Conservation (phyloP, 53 echinoderm and acorn worm species). For the Paelopatides confundens region DNA sequence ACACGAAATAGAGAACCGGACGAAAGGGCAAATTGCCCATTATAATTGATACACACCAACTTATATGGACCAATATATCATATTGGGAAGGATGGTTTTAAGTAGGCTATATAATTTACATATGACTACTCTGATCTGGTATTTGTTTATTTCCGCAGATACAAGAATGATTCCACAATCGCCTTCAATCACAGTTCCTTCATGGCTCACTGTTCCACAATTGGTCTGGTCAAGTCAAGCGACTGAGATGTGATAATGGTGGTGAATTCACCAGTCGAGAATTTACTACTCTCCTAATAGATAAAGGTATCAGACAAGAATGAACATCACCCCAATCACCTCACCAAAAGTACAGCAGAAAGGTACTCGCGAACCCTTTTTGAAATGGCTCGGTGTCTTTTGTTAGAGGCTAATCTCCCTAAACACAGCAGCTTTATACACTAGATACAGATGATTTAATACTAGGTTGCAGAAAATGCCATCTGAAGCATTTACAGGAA, state of each 20-base stretch:
- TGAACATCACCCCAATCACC: constrained; percentile 34
- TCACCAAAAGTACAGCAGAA: constrained; percentile 60
- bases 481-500: constrained; percentile 14
- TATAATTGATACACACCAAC: constrained; percentile 36
- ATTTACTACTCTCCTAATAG: not conserved
- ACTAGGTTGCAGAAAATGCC: no score
- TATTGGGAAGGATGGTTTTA: constrained; percentile 52
- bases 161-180: constrained; percentile 41
- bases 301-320: constrained; percentile 52
- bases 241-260: constrained; percentile 58
- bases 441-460: constrained; percentile 36
- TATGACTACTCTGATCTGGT: constrained; percentile 48
- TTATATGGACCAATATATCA: constrained; percentile 44
- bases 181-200: constrained; percentile 46
- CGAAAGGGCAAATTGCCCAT: not conserved
- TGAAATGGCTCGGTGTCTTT: constrained; percentile 53
- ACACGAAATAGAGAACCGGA: constrained; percentile 18
- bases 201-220: constrained; percentile 45
- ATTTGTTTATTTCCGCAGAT: constrained; percentile 52
- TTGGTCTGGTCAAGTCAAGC: constrained; percentile 26
- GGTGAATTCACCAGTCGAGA: constrained; percentile 49
- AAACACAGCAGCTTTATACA: constrained; percentile 40
- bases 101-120: constrained; percentile 41
- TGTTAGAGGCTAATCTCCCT: constrained; percentile 27
- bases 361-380: constrained; percentile 53